Base-by-base conservation (phyloP, 1,140 invertebrate species). In the Rhyzopertha dominica region DNA sequence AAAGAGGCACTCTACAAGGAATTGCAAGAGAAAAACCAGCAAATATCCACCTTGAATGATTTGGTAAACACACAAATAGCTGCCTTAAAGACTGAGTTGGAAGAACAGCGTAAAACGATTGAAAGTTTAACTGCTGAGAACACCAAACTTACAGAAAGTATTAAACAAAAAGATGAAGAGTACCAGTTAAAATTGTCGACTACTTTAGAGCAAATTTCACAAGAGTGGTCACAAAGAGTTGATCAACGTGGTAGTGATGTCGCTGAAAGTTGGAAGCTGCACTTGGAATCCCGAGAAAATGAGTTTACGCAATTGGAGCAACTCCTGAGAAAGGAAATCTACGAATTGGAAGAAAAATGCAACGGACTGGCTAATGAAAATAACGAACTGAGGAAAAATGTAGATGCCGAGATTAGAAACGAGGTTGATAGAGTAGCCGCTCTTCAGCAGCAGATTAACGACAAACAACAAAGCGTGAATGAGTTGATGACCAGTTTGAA, bases 201-300 rank as follows among this genome's bases (percentile, higher is more conserved):
- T 10, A 70, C 61, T 34, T 58, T 69, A 20, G 58, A 50, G 20
- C 29, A 53, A 37, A 46, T 64, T 22, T 47, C 51, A 13, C 35
- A 59, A 49, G 58, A 70, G 35, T 75, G 73, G 73, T 56, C 67
- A 37, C 44, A 67, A 28, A 66, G 74, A 37, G 72, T 80, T 26
- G 78, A 81, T 58, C 77, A 80, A 56, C 67, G 76, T 34, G 78
- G 78, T 35, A 70, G 69, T 59, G 76, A 79, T 67, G 74, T 81
- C 41, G 78, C 78, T 13, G 75, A 76, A 62, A 70, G 77, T 49
- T 82, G 78, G 79, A 79, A 80, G 61, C 67, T 77, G 43, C 78
- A 82, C 62, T 66, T 81, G 40, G 66, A 73, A 4, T 69, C 73
- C 47, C 68, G 75, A 14, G 78, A 82, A 68, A 67, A 59, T 10